phyloP scores from a whole-genome alignment of 2,888 invertebrate species.

The Dorcus parallelipipedus region DNA sequence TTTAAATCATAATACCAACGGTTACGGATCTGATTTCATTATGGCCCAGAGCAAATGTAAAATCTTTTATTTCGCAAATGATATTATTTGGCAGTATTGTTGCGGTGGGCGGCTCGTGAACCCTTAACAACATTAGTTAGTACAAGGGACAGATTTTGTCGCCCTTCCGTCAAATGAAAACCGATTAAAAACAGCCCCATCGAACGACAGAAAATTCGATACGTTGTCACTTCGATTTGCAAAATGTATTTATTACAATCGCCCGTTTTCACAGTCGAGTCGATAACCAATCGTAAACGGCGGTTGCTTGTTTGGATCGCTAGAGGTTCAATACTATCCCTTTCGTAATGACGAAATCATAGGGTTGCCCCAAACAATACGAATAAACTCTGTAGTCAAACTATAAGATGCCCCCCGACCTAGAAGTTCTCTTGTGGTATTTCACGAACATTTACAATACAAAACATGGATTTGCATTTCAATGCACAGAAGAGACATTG shows the following conservation, averaged over 20 bases:
- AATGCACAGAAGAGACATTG: no score
- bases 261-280: conserved; percentile 8
- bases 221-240: conserved; percentile 49
- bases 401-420: conserved; percentile 15
- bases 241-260: conserved; percentile 42
- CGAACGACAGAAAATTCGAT: conserved; percentile 46
- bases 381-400: conserved; percentile 34
- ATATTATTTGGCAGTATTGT: conserved; percentile 29
- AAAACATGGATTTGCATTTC: no score
- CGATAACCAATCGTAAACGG: background rate
- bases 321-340: conserved; percentile 28
- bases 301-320: conserved; percentile 14
- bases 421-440: no score
- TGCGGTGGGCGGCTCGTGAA: conserved; percentile 46
- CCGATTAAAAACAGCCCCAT: conserved; percentile 51
- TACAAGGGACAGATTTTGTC: conserved; percentile 41
- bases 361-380: conserved; percentile 42
- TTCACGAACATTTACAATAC: no score
- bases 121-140: conserved; percentile 46
- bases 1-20: background rate
- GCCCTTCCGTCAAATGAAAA: conserved; percentile 32
- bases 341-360: conserved; percentile 49
- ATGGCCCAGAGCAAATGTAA: background rate
- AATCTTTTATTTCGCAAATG: background rate
- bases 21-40: background rate